Percentiles rank a stretch among this genome's conserved stretches.
phyloP scores from a whole-genome alignment of 2,888 invertebrate genomes.

The Deilephila porcellus region DNA sequence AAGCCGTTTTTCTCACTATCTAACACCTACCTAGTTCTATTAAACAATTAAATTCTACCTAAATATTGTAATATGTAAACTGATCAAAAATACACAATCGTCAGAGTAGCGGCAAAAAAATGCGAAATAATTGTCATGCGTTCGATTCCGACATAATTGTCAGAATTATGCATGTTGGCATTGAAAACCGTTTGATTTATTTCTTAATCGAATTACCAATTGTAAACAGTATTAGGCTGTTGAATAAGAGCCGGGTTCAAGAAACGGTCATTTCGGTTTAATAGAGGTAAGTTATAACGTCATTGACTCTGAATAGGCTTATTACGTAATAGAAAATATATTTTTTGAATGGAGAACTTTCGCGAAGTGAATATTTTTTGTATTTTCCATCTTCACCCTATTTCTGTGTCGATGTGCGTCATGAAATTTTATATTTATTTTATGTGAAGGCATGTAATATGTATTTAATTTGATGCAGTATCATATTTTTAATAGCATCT shows the following conservation, averaged over 20 bases:
- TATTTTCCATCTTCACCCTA: not conserved
- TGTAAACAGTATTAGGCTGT: conserved; percentile 38
- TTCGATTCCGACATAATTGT: not conserved
- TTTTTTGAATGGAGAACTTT: conserved; percentile 15
- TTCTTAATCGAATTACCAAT: conserved; percentile 35
- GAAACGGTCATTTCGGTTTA: conserved; percentile 63
- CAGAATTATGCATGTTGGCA: conserved; percentile 31
- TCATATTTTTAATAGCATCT: no score
- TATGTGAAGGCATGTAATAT: no score
- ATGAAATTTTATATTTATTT: not conserved
- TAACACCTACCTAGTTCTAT: no score
- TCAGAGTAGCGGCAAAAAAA: not conserved
- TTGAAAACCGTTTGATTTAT: conserved; percentile 30
- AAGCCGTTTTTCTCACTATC: no score
- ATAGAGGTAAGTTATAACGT: conserved; percentile 56
- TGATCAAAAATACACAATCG: not conserved
- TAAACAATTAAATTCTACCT: no score
- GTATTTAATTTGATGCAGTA: no score
- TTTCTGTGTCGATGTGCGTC: not conserved
- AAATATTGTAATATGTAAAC: not conserved
- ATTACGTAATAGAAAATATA: conserved; percentile 19
- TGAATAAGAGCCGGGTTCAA: conserved; percentile 59
- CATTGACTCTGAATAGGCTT: conserved; percentile 43
- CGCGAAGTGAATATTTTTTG: conserved; percentile 8
- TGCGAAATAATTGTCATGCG: conserved; percentile 10